phyloP scores from a whole-genome alignment of 2,797 vertebrate genomes.

The Lateolabrax maculatus region DNA sequence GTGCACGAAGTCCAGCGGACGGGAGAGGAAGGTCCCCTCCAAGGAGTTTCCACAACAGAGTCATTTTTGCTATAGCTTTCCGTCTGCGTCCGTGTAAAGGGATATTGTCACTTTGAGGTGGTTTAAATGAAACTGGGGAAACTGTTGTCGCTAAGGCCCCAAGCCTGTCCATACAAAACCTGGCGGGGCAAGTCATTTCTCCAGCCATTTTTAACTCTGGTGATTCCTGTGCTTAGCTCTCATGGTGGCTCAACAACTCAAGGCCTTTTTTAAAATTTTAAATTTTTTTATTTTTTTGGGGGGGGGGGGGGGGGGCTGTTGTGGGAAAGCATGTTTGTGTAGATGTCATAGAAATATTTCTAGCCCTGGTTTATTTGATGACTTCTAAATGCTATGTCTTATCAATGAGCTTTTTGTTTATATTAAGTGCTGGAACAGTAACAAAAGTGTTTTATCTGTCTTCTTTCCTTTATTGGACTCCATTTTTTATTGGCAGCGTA shows the following conservation, averaged over 20 bases:
- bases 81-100: conserved; percentile 84
- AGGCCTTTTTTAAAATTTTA: conserved; percentile 64
- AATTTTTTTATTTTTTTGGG: too few relatives aligned
- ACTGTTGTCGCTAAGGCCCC: conserved; percentile 58
- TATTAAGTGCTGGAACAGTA: conserved; percentile 51
- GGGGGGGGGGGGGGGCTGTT: too few relatives aligned
- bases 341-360: conserved; percentile 61
- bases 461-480: conserved; percentile 50
- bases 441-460: conserved; percentile 48
- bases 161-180: conserved; percentile 66
- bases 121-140: conserved; percentile 76
- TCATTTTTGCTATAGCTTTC: conserved; percentile 80
- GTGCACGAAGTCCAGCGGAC: conserved; percentile 82
- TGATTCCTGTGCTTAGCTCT: conserved; percentile 80
- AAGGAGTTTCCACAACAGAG: conserved; percentile 74
- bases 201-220: conserved; percentile 54
- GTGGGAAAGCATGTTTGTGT: conserved; percentile 59
- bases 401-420: conserved; percentile 41
- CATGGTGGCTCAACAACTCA: conserved; percentile 64
- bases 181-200: conserved; percentile 64
- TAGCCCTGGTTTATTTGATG: conserved; percentile 78
- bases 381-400: conserved; percentile 59
- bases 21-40: conserved; percentile 64
- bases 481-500: conserved; percentile 58
- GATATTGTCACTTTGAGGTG: conserved; percentile 85